Evolutionary conservation across 2,888 invertebrate species (phyloP), one percentile per base, ranked within the genome.

Genomic region (Acanthosepion esculentum): DNA sequence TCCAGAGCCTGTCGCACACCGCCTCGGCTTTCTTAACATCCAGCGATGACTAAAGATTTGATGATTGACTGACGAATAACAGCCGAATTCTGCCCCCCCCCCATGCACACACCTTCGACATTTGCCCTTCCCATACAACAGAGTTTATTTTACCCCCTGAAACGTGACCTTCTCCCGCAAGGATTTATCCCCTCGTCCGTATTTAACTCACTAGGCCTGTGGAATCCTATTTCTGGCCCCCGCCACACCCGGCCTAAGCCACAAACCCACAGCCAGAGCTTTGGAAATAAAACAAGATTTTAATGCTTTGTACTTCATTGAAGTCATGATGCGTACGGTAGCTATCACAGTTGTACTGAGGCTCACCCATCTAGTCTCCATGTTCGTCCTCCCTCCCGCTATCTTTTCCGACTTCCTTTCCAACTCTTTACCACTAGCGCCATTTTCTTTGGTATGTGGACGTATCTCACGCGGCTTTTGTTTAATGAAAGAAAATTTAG

Each of bases 211-310:
- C n/a, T 33, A 12, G 15, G n/a, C 78, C n/a, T 0, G 78, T 78
- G n/a, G n/a, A 78, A 78, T 8, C n/a, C 15, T 78, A 78, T 78
- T 78, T 78, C 78, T 18, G 29, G 3, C 41, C 41, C 41, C 41
- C 41, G 41, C 41, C 41, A 41, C 41, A 3, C 23, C 78, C n/a
- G 78, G n/a, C 23, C 78, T n/a, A 5, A 15, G n/a, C 78, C 78
- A n/a, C 26, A n/a, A 10, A 29, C 78, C 29, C 29, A 78, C 12
- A 78, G n/a, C 78, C n/a, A 12, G n/a, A 18, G n/a, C 33, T 33
- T 78, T 33, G 78, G n/a, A 78, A 78, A 78, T 78, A 78, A 78
- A 78, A 78, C 78, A 78, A 78, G 78, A 78, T 78, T n/a, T 78
- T 78, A 78, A 78, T 78, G 18, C 78, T 78, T 78, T 78, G 78